Percentiles rank a stretch among this genome's conserved stretches.
Conservation (phyloP, 2,888 invertebrate genomes). For the Dolomedes plantarius region DNA sequence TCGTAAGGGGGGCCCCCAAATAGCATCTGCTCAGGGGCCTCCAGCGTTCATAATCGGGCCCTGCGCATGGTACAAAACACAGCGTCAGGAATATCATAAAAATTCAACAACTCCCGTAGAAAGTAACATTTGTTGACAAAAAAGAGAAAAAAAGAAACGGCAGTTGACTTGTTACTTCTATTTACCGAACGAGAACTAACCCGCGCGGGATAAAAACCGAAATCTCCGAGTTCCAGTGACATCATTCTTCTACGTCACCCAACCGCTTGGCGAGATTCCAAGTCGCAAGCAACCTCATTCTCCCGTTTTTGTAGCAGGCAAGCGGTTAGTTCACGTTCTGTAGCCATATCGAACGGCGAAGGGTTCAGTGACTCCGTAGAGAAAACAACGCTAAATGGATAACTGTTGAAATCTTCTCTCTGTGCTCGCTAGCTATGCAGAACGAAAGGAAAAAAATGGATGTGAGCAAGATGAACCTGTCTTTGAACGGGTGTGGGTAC, state of each 20-base stretch:
- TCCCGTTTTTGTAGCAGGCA: neutral
- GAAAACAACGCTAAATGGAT: neutral
- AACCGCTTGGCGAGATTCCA: neutral
- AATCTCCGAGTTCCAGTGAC: slow-evolving; percentile 7
- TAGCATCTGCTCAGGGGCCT: too few species aligned
- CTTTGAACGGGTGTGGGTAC: slow-evolving; percentile 99
- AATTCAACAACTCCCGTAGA: too few species aligned
- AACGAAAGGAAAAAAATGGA: slow-evolving; percentile 1
- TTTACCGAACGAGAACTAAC: too few species aligned
- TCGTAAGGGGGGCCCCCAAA: too few species aligned
- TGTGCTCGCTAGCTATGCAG: too few species aligned
- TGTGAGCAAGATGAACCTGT: slow-evolving; percentile 81
- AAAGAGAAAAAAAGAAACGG: too few species aligned
- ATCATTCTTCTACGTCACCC: neutral
- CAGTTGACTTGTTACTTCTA: too few species aligned
- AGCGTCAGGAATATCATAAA: too few species aligned
- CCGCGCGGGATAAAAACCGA: neutral
- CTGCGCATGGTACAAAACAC: too few species aligned
- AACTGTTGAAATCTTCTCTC: neutral
- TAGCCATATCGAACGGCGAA: neutral
- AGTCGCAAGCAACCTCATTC: neutral
- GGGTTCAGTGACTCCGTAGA: slow-evolving; percentile 4
- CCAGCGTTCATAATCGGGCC: too few species aligned
- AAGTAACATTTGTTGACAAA: too few species aligned
- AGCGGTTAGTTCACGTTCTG: neutral